Base-by-base conservation (phyloP, 1,140 invertebrate species). In the Drosophila lowei region DNA sequence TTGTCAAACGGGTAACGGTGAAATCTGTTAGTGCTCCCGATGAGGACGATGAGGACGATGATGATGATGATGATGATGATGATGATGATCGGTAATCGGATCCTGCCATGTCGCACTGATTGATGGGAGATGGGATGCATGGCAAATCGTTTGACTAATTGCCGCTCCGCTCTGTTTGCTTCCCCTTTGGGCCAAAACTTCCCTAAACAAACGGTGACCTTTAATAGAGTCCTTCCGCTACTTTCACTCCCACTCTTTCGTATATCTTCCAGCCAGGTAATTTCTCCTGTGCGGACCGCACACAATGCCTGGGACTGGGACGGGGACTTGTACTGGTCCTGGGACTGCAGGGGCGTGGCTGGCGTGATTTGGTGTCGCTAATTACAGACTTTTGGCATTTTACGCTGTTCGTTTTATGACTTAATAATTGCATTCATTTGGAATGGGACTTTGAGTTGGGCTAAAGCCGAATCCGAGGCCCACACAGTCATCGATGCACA, bases 321-420 rank as follows among this genome's bases (percentile, higher is more conserved):
- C n/a, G n/a, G n/a, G n/a, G n/a, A n/a, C n/a, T n/a, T n/a, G n/a
- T n/a, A n/a, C n/a, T 30, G 30, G 30, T 30, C 7, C 28, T 30
- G 28, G 28, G 0, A 70, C 48, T 34, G 68, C 44, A 48, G 41
- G 61, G 84, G 84, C 79, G 77, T 72, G 68, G 16, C 16, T 48
- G 52, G 23, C 66, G 73, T 79, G 84, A 89, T 85, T 89, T 89
- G 84, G 84, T 89, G 84, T 89, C 84, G 84, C 84, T 89, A 89
- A 89, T 89, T 89, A 89, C 79, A 89, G 84, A 79, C 68, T 77
- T 60, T 55, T 42, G 56, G 67, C 56, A 72, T 88, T 89, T 83
- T 79, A 46, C 72, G 72, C 59, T 72, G 65, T 57, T 47, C 72
- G 79, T 89, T 89, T 88, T 88, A 88, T 88, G 83, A 77, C 83